Evolutionary conservation across 2,888 invertebrate genomes (phyloP).

Genomic region (Drosophila sordidapex): DNA sequence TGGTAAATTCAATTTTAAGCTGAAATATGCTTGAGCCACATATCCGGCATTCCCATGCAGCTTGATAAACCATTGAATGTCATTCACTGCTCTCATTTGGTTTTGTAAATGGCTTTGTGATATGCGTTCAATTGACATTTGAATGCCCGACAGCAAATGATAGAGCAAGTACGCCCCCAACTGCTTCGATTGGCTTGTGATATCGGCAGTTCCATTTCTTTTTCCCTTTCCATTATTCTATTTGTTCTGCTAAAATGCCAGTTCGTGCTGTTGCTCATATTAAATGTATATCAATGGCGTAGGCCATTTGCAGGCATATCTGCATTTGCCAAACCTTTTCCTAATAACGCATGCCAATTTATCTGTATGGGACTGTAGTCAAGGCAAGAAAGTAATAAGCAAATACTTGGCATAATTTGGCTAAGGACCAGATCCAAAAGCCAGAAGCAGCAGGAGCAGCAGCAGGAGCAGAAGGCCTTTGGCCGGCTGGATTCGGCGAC

Average conservation of each 20-base stretch:
- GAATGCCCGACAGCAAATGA: conserved; percentile 30
- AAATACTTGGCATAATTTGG: conserved; percentile 79
- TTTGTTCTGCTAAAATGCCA: conserved; percentile 38
- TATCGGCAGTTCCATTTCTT: conserved; percentile 1
- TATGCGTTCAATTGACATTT: conserved; percentile 27
- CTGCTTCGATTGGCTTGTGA: conserved; percentile 2
- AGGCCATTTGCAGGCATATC: conserved; percentile 59
- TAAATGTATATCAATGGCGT: conserved; percentile 32
- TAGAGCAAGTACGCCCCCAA: conserved; percentile 23
- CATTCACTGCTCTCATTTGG: neutral
- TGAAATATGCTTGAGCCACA: neutral
- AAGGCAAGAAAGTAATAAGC: conserved; percentile 69
- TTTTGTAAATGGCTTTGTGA: conserved; percentile 12
- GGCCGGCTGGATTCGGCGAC: conserved; percentile 11
- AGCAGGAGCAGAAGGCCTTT: neutral
- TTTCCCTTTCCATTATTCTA: neutral
- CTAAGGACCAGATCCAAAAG: conserved; percentile 21
- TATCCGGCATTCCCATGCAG: neutral
- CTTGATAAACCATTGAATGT: conserved; percentile 10
- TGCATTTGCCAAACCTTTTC: conserved; percentile 76
- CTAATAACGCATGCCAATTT: conserved; percentile 75
- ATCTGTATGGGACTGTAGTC: conserved; percentile 31
- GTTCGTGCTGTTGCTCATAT: conserved; percentile 37
- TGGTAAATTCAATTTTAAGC: neutral
- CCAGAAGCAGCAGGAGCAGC: conserved; percentile 7